phyloP scores from a whole-genome alignment of 2,113 vertebrate genomes.

The Phrynocephalus versicolor region DNA sequence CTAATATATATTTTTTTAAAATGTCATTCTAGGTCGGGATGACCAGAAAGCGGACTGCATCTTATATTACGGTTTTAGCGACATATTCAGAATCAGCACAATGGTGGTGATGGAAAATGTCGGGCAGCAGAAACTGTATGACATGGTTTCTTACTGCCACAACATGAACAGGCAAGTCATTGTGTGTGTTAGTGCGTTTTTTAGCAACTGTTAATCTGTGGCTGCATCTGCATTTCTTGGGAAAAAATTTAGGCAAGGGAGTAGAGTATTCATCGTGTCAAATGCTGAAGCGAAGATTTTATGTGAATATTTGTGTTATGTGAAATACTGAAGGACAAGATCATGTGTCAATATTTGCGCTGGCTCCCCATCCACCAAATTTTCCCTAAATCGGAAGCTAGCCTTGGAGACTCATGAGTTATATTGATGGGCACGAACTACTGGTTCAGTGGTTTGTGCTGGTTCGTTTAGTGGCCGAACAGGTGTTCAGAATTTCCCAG shows the following conservation, averaged over 20 bases:
- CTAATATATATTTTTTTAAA: slow-evolving; percentile 10
- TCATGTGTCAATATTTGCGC: not conserved
- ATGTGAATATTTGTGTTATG: not conserved
- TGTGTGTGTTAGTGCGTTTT: not conserved
- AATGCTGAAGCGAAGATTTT: not conserved
- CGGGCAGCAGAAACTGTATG: slow-evolving; percentile 91
- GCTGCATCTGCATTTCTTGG: not conserved
- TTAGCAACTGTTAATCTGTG: too few relatives aligned
- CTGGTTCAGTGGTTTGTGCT: too few relatives aligned
- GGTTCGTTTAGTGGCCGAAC: too few relatives aligned
- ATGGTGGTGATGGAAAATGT: slow-evolving; percentile 99
- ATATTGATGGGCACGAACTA: too few relatives aligned
- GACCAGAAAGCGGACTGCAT: slow-evolving; percentile 91
- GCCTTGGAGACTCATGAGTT: not conserved
- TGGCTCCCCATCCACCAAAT: not conserved
- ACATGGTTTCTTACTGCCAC: slow-evolving; percentile 95
- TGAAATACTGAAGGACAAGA: too few relatives aligned
- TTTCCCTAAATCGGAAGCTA: not conserved
- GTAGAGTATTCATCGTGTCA: not conserved
- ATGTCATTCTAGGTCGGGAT: slow-evolving; percentile 84
- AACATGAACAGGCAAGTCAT: slow-evolving; percentile 79
- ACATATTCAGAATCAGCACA: slow-evolving; percentile 93
- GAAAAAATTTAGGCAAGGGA: not conserved
- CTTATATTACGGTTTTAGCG: slow-evolving; percentile 90
- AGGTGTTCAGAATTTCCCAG: too few relatives aligned